Percentiles rank a stretch among this genome's conserved stretches.
These are phyloP conservation scores for pig (Sus scrofa) DNA, from an alignment of 2,113 vertebrate genomes.

Conservation along the genomic window T2T-Sscrofa CM000822.6:75506501-75507000, in stretches of 20 bases:
- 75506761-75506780: slow-evolving; percentile 77
- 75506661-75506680: background rate
- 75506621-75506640: slow-evolving; percentile 77
- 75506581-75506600: slow-evolving; percentile 82
- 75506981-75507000: background rate
- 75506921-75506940: slow-evolving; percentile 70
- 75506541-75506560: slow-evolving; percentile 72
- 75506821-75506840: slow-evolving; percentile 67
- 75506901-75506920: slow-evolving; percentile 64
- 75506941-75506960: slow-evolving; percentile 68
- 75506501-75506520: slow-evolving; percentile 57
- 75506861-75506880: slow-evolving; percentile 7
- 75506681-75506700: background rate
- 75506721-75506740: slow-evolving; percentile 36
- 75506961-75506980: slow-evolving; percentile 54
- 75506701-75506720: slow-evolving; percentile 71
- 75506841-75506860: slow-evolving; percentile 57
- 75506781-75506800: slow-evolving; percentile 76
- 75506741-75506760: slow-evolving; percentile 79
- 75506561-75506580: slow-evolving; percentile 72
- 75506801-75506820: slow-evolving; percentile 61
- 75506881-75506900: slow-evolving; percentile 64
- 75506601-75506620: slow-evolving; percentile 73
- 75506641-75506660: background rate
- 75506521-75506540: slow-evolving; percentile 58